Evolutionary conservation across 1,140 invertebrate species (phyloP), one percentile per base, ranked within the genome.

Genomic region (Plectus sambesii): DNA sequence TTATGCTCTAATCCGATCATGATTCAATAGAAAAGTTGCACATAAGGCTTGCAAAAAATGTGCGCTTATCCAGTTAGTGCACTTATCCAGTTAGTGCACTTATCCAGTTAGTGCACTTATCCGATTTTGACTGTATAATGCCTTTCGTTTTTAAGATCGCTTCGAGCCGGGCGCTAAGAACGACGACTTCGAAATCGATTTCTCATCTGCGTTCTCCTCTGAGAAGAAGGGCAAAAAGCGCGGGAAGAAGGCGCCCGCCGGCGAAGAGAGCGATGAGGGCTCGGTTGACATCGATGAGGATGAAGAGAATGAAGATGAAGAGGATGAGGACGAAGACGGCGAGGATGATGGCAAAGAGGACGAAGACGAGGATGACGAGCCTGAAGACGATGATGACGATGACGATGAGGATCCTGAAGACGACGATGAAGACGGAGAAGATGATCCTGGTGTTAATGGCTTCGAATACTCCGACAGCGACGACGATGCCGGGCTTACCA

Each of bases 331-430:
- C 43, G 61, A 63, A 33, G 60, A 61, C n/a, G 69, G 70, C 5
- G 61, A 61, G 33, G 53, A 61, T 27, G 56, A 55, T 12, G 53
- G 68, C 56, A 20, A 51, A 27, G 52, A 40, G 5, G 37, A 36
- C 30, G 48, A 47, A 43, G 52, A 55, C 9, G 62, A 59, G n/a
- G 56, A 57, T 5, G 62, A 66, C 9, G 56, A 61, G 6, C 53
- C 57, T 5, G 51, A 59, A 12, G 49, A 68, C 60, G 64, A 70
- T 46, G 61, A 74, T 55, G 61, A 71, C 55, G 53, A 73, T 60
- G 62, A 69, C 49, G 71, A 70, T 51, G 66, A 69, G 25, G 64
- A 71, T 19, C 69, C 68, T 20, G 71, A 62, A 17, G 69, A 72
- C 37, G 62, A 70, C 38, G 51, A 70, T 8, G 69, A 59, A 42